Base-by-base conservation (phyloP, 2,113 vertebrate species). In the Centrocercus urophasianus region DNA sequence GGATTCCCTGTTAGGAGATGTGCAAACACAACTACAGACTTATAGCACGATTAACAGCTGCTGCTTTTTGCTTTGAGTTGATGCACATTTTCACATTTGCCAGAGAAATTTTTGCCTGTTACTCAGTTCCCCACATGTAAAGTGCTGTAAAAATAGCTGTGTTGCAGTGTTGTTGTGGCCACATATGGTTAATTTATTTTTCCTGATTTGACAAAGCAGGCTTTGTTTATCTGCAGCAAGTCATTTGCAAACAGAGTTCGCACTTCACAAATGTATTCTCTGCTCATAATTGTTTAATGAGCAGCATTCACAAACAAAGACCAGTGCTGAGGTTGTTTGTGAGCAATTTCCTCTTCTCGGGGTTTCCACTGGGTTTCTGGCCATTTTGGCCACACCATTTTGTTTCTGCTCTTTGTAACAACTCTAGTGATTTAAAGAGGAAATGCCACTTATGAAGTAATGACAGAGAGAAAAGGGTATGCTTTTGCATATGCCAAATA, bases 261-360 rank as follows among this genome's bases (percentile, higher is more conserved):
- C 54, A 93, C 66, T 93, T 91, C 86, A 86, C 76, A 91, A 90
- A 91, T 78, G 67, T 42, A 84, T 84, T 93, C 57, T 77, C 73
- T 72, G 36, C 54, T 97, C 76, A 50, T 86, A 93, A 92, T 81
- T 92, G 24, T 90, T 95, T 84, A 84, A 86, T 79, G 76, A 88
- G 63, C 32, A 95, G 64, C 72, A 48, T 76, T 75, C 90, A 66
- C 65, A 89, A 88, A 95, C 25, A 86, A 74, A 83, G 42, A 56
- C 69, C 59, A 36, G 56, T 1, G 3, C 42, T 48, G 19, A 56
- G 5, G 8, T 27, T 93, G 70, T 22, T 70, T 82, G 40, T 59
- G 25, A 54, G 7, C 5, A 1, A 57, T 56, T 76, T 90, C 24
- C 43, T 66, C 40, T 80, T 32, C 50, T 50, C 14, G 6, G 16